Evolutionary conservation across 2,888 invertebrate genomes (phyloP).

Genomic region (Hesperia comma): DNA sequence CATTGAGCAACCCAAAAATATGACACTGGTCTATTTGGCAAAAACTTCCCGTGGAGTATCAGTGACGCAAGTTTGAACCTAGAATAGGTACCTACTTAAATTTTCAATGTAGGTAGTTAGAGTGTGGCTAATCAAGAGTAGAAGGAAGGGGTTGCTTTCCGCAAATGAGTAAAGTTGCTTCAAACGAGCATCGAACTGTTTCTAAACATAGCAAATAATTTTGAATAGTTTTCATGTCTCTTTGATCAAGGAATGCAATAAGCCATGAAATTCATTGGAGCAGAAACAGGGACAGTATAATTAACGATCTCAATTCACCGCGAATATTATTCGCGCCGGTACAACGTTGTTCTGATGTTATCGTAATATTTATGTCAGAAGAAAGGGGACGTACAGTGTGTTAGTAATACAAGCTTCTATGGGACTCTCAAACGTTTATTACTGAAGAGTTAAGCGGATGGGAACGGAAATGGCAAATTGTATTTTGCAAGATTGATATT

Average conservation of each 20-base stretch:
- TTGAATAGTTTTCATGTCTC: slow-evolving; percentile 18
- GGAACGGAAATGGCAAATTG: too few relatives aligned
- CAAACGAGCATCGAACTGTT: neutral
- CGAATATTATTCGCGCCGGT: slow-evolving; percentile 21
- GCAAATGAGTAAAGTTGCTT: neutral
- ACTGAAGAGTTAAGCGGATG: neutral
- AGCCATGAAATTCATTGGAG: slow-evolving; percentile 26
- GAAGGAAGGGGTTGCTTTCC: too few relatives aligned
- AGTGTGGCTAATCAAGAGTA: too few relatives aligned
- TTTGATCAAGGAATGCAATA: slow-evolving; percentile 26
- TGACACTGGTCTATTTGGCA: too few relatives aligned
- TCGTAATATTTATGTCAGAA: slow-evolving; percentile 30
- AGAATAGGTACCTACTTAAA: too few relatives aligned
- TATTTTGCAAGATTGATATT: too few relatives aligned
- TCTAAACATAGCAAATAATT: slow-evolving; percentile 11
- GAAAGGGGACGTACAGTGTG: slow-evolving; percentile 1
- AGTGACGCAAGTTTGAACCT: too few relatives aligned
- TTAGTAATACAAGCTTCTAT: slow-evolving; percentile 2
- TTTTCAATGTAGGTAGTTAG: too few relatives aligned
- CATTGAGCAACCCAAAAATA: too few relatives aligned
- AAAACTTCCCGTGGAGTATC: too few relatives aligned
- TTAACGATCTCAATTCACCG: slow-evolving; percentile 27
- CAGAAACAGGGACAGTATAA: slow-evolving; percentile 28
- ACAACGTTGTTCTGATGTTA: slow-evolving; percentile 29
- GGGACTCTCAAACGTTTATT: neutral